Percentiles rank a stretch among this genome's conserved stretches.
Evolutionary conservation across 2,888 invertebrate genomes (phyloP).

Genomic region (Diaprepes abbreviatus): DNA sequence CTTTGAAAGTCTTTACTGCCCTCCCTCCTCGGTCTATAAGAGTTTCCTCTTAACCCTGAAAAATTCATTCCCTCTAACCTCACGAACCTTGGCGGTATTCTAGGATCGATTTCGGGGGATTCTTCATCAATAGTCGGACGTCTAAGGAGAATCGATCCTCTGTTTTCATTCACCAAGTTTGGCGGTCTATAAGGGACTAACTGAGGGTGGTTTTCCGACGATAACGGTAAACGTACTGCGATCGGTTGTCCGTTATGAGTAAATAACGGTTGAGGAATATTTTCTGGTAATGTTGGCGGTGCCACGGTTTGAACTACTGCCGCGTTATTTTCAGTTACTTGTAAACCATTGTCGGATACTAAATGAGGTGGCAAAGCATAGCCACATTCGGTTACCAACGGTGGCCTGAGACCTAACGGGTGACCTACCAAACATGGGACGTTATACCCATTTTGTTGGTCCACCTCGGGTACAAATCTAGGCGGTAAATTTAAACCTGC

Average conservation of each 20-base stretch:
- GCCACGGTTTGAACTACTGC: not conserved
- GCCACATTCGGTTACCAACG: not conserved
- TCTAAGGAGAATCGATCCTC: not conserved
- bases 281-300: constrained; percentile 3
- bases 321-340: not conserved
- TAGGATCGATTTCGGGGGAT: constrained; percentile 28
- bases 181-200: constrained; percentile 6
- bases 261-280: constrained; percentile 14
- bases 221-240: constrained; percentile 13
- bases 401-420: constrained; percentile 24
- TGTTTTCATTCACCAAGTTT: not conserved
- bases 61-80: constrained; percentile 30
- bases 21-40: constrained; percentile 17
- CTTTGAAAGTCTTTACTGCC: constrained; percentile 25
- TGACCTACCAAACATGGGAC: constrained; percentile 37
- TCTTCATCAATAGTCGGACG: constrained; percentile 2
- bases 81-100: constrained; percentile 33
- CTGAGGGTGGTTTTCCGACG: constrained; percentile 6
- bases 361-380: constrained; percentile 19
- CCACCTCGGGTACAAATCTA: constrained; percentile 31
- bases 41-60: constrained; percentile 23
- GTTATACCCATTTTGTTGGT: constrained; percentile 20
- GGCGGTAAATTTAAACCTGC: constrained; percentile 22
- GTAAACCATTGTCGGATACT: constrained; percentile 9
- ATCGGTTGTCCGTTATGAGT: constrained; percentile 14